These are phyloP conservation scores for Ceramica pisi DNA, from an alignment of 2,888 invertebrate genomes.

Conservation along the genomic window DNA sequence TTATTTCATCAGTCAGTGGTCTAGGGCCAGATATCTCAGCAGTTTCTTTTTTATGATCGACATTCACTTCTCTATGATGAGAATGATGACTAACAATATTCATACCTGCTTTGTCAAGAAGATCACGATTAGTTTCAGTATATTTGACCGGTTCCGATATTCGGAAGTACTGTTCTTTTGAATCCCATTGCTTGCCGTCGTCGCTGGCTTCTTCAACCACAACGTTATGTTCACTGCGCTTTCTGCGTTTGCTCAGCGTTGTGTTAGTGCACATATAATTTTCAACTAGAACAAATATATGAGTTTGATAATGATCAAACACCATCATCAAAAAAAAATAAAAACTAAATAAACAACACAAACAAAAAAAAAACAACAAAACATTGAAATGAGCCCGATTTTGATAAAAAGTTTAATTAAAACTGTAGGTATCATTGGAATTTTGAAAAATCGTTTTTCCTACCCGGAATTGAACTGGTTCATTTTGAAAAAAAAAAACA, in stretches of 20 bases:
- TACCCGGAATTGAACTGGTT: too few relatives aligned
- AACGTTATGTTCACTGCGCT: slow-evolving; percentile 74
- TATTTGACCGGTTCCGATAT: slow-evolving; percentile 35
- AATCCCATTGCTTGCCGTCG: slow-evolving; percentile 62
- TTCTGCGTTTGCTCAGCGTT: slow-evolving; percentile 65
- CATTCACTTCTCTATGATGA: slow-evolving; percentile 17
- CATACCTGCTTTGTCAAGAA: slow-evolving; percentile 33
- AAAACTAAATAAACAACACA: too few relatives aligned
- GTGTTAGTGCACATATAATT: slow-evolving; percentile 45
- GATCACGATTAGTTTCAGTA: slow-evolving; percentile 37
- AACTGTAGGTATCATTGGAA: too few relatives aligned
- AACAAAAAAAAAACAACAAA: too few relatives aligned
- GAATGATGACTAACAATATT: slow-evolving; percentile 14
- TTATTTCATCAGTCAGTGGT: slow-evolving; percentile 9
- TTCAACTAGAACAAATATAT: slow-evolving; percentile 34
- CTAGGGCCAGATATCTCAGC: slow-evolving; percentile 22
- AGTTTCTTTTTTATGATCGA: slow-evolving; percentile 40
- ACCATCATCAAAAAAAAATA: too few relatives aligned
- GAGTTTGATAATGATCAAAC: background rate
- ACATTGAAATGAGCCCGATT: too few relatives aligned
- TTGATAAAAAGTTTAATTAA: too few relatives aligned
- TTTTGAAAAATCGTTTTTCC: too few relatives aligned
- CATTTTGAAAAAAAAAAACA: too few relatives aligned
- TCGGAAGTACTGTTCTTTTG: slow-evolving; percentile 54
- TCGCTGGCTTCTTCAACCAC: slow-evolving; percentile 69